A percentile compares a stretch with the other conserved stretches of the same genome.
Evolutionary conservation across 2,113 vertebrate species (phyloP).

Genomic region (Micronisus gabar): DNA sequence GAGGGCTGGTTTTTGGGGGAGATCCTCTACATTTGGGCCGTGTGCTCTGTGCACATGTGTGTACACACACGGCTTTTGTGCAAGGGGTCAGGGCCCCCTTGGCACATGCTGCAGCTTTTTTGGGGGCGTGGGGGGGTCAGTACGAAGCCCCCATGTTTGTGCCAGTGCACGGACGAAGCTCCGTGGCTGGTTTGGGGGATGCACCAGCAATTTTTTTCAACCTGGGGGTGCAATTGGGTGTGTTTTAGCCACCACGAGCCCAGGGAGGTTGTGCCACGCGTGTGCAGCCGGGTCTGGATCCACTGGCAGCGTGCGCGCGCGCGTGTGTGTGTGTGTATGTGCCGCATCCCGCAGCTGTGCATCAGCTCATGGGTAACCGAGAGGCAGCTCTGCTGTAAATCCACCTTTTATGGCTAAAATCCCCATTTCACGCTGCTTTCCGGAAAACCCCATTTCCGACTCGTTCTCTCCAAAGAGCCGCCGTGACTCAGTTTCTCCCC

Average conservation of each 20-base stretch:
- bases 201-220: background rate
- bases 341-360: background rate
- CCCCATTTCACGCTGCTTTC: background rate
- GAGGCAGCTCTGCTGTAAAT: background rate
- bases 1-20: background rate
- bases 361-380: background rate
- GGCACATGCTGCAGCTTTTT: no score
- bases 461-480: no score
- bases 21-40: background rate
- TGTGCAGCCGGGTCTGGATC: background rate
- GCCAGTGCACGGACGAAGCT: background rate
- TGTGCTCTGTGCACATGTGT: background rate
- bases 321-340: no score
- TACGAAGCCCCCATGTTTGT: no score
- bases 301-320: background rate
- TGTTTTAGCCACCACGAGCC: background rate
- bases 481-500: background rate
- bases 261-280: no score
- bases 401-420: background rate
- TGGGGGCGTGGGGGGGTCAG: no score
- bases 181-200: no score
- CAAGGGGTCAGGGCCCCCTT: background rate
- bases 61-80: background rate
- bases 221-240: background rate
- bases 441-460: background rate